Base-by-base conservation (phyloP, 2,888 invertebrate genomes). In the Unio pictorum region DNA sequence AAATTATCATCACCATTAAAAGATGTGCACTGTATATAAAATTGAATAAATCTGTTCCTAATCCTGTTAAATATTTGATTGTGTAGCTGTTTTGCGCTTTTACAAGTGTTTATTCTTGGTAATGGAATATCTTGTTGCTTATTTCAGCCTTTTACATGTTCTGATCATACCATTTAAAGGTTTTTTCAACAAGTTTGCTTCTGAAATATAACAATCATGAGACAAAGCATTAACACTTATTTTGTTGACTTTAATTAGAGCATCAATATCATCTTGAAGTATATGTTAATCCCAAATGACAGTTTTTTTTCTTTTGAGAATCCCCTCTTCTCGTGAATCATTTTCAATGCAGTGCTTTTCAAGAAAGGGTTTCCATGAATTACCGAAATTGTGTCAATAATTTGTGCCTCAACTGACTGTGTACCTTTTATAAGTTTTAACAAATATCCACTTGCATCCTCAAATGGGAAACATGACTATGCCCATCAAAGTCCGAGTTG, bases 31-130 rank as follows among this genome's bases (percentile, higher is more conserved):
- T 58, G 55, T 20, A 60, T 20, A 28, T 58, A 66, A 34, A 58
- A 60, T 5, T 20, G 23, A 55, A 66, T 60, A 23, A 60, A 45
- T 66, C 60, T 4, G 4, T 66, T 6, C 58, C 66, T 30, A 23
- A 26, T 65, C 56, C 28, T 56, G 34, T 65, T 1, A 4, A 30
- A 3, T 61, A 62, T 30, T 45, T 54, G 28, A 67, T 45, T 20
- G 63, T 68, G 34, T 63, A 57, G 55, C 64, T 68, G 64, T 64
- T 68, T 55, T 64, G 55, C 17, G 64, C 68, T 28, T n/a, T 59
- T 18, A 63, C 68, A 58, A 64, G 45, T 55, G 68, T 54, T 28
- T 68, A 63, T 30, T 68, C 63, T 45, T n/a, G 20, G n/a, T 64
- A 68, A 64, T 68, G 68, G 23, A 63, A 64, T 1, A 64, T 56